Conservation (phyloP, 1,140 invertebrate species). For the Globodera ellingtonae region DNA sequence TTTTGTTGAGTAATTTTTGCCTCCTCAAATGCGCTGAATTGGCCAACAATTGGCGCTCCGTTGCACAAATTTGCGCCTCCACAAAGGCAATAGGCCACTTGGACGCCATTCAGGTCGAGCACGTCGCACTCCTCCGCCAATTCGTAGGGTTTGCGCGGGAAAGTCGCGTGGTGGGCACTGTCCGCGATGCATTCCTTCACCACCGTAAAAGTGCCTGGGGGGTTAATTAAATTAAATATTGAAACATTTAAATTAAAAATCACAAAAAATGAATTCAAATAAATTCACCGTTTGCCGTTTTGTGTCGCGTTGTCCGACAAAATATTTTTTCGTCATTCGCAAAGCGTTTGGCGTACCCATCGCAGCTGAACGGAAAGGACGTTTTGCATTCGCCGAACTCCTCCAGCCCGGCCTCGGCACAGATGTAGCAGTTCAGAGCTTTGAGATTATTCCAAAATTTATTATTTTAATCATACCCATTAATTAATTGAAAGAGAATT, state of each 20-base stretch:
- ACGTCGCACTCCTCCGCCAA: conserved; percentile 58
- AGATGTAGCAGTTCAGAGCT: conserved; percentile 51
- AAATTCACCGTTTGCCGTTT: conserved; percentile 28
- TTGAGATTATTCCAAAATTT: not conserved
- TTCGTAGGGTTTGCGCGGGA: conserved; percentile 51
- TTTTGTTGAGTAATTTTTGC: conserved; percentile 24
- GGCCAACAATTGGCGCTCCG: conserved; percentile 49
- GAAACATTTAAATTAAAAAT: not conserved
- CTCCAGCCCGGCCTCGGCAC: conserved; percentile 44
- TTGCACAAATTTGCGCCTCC: conserved; percentile 43
- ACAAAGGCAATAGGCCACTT: conserved; percentile 58
- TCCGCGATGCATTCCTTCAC: conserved; percentile 60
- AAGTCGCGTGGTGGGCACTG: conserved; percentile 53
- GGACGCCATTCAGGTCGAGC: conserved; percentile 50
- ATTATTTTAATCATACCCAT: not conserved
- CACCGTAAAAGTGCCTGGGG: conserved; percentile 55
- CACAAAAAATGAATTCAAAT: not conserved
- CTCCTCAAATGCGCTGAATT: conserved; percentile 56
- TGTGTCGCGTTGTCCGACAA: conserved; percentile 50
- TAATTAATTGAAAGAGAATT: not conserved
- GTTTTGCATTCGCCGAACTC: conserved; percentile 53
- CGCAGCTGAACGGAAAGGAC: conserved; percentile 55
- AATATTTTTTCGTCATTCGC: conserved; percentile 43
- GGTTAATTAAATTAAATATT: conserved; percentile 1
- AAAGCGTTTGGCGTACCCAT: conserved; percentile 45